Conservation (phyloP, 2,888 invertebrate species). For the Spodoptera picta region DNA sequence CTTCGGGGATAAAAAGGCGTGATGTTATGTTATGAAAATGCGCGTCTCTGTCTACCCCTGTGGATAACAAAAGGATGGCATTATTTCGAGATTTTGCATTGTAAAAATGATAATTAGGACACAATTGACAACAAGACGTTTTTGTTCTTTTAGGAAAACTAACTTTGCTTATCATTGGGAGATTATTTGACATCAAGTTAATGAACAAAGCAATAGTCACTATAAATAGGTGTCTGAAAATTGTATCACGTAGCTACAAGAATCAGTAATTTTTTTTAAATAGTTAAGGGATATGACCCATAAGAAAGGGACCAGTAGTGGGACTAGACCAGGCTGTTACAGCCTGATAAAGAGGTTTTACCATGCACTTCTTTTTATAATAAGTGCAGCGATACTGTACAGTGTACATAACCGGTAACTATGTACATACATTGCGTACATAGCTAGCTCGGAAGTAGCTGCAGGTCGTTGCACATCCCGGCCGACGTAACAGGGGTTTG, state of each 20-base stretch:
- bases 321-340: conserved; percentile 26
- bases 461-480: conserved; percentile 79
- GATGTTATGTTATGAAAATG: too few species aligned
- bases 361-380: conserved; percentile 1
- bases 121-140: too few species aligned
- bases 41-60: too few species aligned
- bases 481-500: conserved; percentile 67
- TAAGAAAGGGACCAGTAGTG: too few species aligned
- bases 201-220: neutral
- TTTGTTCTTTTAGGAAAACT: too few species aligned
- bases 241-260: neutral
- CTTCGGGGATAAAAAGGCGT: too few species aligned
- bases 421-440: conserved; percentile 41
- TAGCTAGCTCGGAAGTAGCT: conserved; percentile 67
- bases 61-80: too few species aligned
- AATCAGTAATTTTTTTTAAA: too few species aligned
- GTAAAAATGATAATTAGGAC: too few species aligned
- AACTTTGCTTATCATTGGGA: too few species aligned
- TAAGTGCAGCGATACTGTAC: conserved; percentile 33
- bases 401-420: conserved; percentile 28
- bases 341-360: conserved; percentile 16
- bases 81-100: too few species aligned
- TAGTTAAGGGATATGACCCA: too few species aligned
- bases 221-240: conserved; percentile 7
- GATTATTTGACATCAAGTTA: neutral